Evolutionary conservation across 2,888 invertebrate species (phyloP).

Genomic region (Pogonocherus hispidulus): DNA sequence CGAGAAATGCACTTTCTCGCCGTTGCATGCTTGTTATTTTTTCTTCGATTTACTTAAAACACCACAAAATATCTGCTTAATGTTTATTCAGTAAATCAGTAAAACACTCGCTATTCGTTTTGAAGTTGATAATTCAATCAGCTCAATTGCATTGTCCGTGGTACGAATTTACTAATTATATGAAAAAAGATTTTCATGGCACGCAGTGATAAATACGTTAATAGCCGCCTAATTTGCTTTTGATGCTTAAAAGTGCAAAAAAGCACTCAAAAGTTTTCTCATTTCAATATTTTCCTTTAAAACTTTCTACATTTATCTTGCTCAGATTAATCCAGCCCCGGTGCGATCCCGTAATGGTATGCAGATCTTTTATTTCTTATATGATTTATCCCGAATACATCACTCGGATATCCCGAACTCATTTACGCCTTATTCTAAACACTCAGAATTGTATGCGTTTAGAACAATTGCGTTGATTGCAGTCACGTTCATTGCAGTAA

Average conservation of each 20-base stretch:
- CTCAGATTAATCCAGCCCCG: constrained; percentile 51
- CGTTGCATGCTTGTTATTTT: too few relatives aligned
- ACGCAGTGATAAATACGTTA: constrained; percentile 47
- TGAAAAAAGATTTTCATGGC: constrained; percentile 36
- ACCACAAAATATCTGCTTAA: too few relatives aligned
- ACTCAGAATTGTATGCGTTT: constrained; percentile 31
- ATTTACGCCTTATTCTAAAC: constrained; percentile 36
- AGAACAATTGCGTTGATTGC: constrained; percentile 17
- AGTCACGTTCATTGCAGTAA: not conserved
- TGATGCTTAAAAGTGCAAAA: constrained; percentile 46
- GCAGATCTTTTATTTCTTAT: constrained; percentile 46
- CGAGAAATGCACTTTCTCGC: too few relatives aligned
- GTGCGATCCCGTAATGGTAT: constrained; percentile 47
- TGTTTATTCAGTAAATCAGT: too few relatives aligned
- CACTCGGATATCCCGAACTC: constrained; percentile 30
- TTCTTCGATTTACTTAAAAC: too few relatives aligned
- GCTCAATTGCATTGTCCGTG: too few relatives aligned
- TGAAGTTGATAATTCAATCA: too few relatives aligned
- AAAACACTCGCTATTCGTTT: too few relatives aligned
- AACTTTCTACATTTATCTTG: constrained; percentile 55
- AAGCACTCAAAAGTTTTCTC: constrained; percentile 49
- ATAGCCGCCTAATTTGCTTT: constrained; percentile 49
- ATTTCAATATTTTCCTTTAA: constrained; percentile 50
- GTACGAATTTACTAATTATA: too few relatives aligned
- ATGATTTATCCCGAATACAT: constrained; percentile 40